Base-by-base conservation (phyloP, 2,797 vertebrate genomes). In the Channa striata region DNA sequence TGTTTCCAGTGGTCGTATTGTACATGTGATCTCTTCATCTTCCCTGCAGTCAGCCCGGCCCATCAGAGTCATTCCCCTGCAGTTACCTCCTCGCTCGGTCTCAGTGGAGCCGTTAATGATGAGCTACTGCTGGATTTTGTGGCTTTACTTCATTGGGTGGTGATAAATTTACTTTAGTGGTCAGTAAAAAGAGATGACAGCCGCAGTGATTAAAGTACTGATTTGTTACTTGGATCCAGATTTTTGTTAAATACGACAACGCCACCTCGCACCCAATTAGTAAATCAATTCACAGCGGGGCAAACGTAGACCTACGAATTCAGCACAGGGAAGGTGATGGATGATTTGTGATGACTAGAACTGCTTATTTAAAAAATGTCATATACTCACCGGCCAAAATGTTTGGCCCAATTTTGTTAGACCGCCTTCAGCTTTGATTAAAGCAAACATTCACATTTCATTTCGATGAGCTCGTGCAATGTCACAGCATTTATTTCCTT, bases 111-210 rank as follows among this genome's bases (percentile, higher is more conserved):
- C 16, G 20, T 78, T 74, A 63, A 66, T 63, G 43, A 50, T 44
- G 59, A 74, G 46, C 62, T 7, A 7, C 34, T 11, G 66, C 11
- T 56, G 46, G 62, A 57, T 57, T 74, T 58, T 54, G 50, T 71
- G 58, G 34, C 68, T 49, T 72, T 49, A 71, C 64, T 40, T 87
- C 61, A 85, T 47, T 36, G 30, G 60, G 65, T 44, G 56, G 65
- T 42, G 37, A 39, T 87, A 68, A 78, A 82, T 87, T 74, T 51
- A 0, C 43, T 78, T 80, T 73, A 87, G 64, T 70, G 72, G 62
- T 34, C 20, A 5, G 50, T 47, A 63, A 84, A 74, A 81, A 85
- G 16, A 42, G 82, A 57, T 46, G 79, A 61, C 79, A 59, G 17
- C 42, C 1, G 1, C 12, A 34, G 69, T 62, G 67, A 72, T 83